These are phyloP conservation scores for Odontocerum albicorne DNA, from an alignment of 2,888 invertebrate genomes.

Conservation along the genomic window DNA sequence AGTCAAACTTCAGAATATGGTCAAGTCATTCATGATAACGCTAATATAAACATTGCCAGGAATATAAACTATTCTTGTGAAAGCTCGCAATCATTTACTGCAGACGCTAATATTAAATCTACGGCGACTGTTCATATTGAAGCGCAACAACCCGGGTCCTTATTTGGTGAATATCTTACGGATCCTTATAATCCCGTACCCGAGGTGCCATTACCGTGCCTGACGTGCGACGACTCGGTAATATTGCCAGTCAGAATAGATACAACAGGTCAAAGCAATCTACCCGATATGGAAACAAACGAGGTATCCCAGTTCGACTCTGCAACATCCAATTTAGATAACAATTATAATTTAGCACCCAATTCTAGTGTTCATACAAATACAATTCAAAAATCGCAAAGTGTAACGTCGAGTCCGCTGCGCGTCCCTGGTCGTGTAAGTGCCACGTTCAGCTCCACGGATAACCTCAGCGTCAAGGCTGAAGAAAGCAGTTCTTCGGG, in stretches of 20 bases:
- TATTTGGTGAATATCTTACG: conserved; percentile 59
- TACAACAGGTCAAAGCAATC: conserved; percentile 37
- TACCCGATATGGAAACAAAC: conserved; percentile 37
- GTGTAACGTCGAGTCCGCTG: conserved; percentile 52
- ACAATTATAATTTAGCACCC: conserved; percentile 25
- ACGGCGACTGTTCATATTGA: conserved; percentile 33
- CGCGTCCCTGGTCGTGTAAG: conserved; percentile 45
- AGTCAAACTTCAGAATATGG: conserved; percentile 15
- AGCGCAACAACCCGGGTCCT: conserved; percentile 41
- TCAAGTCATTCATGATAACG: neutral
- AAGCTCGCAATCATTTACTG: neutral
- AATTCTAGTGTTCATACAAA: conserved; percentile 42
- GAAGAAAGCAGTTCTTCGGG: conserved; percentile 45
- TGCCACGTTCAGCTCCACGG: conserved; percentile 52
- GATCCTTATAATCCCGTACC: conserved; percentile 58
- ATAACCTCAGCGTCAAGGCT: conserved; percentile 43
- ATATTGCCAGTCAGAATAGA: conserved; percentile 38
- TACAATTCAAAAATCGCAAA: conserved; percentile 48
- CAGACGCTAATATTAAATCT: conserved; percentile 1
- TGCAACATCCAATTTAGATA: conserved; percentile 13
- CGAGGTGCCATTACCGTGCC: conserved; percentile 39
- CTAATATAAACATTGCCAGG: neutral
- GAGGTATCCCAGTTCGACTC: conserved; percentile 1
- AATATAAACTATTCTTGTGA: too few relatives aligned
- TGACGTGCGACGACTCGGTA: conserved; percentile 1